These are phyloP conservation scores for Coturnix japonica DNA, from an alignment of 2,113 vertebrate species.

Conservation along the genomic window DNA sequence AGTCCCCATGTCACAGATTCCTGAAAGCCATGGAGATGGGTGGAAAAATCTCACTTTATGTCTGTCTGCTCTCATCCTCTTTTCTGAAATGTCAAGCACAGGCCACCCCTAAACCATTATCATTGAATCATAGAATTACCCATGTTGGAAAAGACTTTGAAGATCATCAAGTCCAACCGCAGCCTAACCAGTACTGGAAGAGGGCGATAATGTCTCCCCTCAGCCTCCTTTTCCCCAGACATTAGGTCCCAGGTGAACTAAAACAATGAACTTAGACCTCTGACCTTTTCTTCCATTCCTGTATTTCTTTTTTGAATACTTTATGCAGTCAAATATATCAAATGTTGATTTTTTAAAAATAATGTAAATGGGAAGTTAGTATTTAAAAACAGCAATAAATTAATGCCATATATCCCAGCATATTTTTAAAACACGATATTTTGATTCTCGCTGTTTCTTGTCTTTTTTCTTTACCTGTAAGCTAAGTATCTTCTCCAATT, in stretches of 20 bases:
- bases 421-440: not conserved
- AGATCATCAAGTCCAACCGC: too few species aligned
- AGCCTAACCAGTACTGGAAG: too few species aligned
- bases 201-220: too few species aligned
- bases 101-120: too few species aligned
- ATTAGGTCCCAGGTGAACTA: not conserved
- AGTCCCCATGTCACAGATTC: not conserved
- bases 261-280: not conserved
- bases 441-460: not conserved
- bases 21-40: not conserved
- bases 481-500: not conserved
- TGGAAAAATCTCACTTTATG: not conserved
- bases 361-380: not conserved
- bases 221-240: too few species aligned
- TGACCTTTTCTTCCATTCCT: not conserved
- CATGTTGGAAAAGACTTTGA: too few species aligned
- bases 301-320: not conserved
- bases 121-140: too few species aligned
- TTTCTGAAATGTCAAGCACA: not conserved
- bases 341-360: not conserved
- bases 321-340: not conserved
- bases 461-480: not conserved
- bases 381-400: not conserved
- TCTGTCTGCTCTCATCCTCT: not conserved
- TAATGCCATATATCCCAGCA: not conserved